Base-by-base conservation (phyloP, 2,797 vertebrate species). In the Odontamblyopus rebecca region DNA sequence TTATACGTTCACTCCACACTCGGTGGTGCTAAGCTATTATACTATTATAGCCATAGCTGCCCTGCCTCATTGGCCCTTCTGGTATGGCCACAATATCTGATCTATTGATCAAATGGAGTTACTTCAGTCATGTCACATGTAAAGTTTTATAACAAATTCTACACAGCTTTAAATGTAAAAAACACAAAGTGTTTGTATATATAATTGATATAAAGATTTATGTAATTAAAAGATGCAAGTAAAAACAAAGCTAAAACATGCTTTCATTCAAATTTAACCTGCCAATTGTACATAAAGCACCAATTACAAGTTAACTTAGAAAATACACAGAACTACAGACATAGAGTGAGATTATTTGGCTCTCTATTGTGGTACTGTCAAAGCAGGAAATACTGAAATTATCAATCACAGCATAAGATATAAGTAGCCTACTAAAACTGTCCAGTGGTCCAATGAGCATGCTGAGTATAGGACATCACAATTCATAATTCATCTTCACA, bases 121-220 rank as follows among this genome's bases (percentile, higher is more conserved):
- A n/a, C 51, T n/a, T 48, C 15, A n/a, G 19, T 53, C 19, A 53
- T n/a, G 18, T n/a, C 2, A n/a, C n/a, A 26, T 57, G 23, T 12
- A 60, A 60, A 30, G 13, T 27, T 13, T 13, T 13, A 12, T 5
- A 26, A 54, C 19, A 54, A 48, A 26, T 60, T 60, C 15, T 30
- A 60, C 27, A 60, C 29, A 60, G 27, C 57, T 30, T 4, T 30
- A 15, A 11, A 13, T 57, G 18, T 30, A 61, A 8, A 35, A 41
- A 63, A 15, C 23, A 44, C 35, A 63, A 23, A n/a, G 12, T n/a
- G 19, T 38, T 41, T 11, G n/a, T n/a, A 35, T 13, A 41, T 1
- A 23, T 23, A 63, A 35, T 68, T n/a, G 76, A 69, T 60, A 44
- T 61, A 53, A 64, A 0, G 35, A 44, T 56, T 48, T 53, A 53